phyloP scores from a whole-genome alignment of 1,140 invertebrate species.

The Cheumatopsyche charites region DNA sequence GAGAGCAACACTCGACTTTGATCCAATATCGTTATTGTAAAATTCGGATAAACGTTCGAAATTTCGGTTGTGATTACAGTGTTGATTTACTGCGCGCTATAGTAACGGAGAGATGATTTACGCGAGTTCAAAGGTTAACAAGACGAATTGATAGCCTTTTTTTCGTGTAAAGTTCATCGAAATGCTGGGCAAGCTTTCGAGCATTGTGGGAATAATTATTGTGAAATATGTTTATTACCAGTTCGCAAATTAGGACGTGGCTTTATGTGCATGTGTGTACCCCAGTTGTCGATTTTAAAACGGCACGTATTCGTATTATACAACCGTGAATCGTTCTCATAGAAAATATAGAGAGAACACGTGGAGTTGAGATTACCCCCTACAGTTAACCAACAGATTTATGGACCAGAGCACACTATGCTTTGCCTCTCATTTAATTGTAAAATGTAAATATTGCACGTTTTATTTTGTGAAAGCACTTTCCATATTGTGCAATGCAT shows the following conservation, averaged over 20 bases:
- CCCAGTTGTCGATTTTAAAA: too few relatives aligned
- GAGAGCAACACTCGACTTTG: too few relatives aligned
- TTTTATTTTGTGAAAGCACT: constrained; percentile 5
- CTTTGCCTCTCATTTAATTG: constrained; percentile 27
- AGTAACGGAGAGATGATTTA: constrained; percentile 4
- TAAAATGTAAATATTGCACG: constrained; percentile 9
- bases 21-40: not conserved
- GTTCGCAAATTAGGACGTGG: constrained; percentile 19
- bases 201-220: constrained; percentile 10
- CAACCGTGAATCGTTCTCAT: not conserved
- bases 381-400: constrained; percentile 25
- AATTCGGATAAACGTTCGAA: constrained; percentile 8
- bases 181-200: constrained; percentile 18
- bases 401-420: constrained; percentile 19
- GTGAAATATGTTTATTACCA: constrained; percentile 20
- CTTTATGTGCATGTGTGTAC: not conserved
- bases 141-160: constrained; percentile 25
- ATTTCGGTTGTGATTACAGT: constrained; percentile 19
- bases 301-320: too few relatives aligned
- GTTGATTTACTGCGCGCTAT: constrained; percentile 18
- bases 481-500: too few relatives aligned
- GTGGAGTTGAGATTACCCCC: constrained; percentile 15
- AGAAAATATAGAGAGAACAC: constrained; percentile 5
- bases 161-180: constrained; percentile 18
- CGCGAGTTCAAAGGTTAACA: constrained; percentile 23